Base-by-base conservation (phyloP, 1,140 invertebrate genomes). In the Anastrepha obliqua region DNA sequence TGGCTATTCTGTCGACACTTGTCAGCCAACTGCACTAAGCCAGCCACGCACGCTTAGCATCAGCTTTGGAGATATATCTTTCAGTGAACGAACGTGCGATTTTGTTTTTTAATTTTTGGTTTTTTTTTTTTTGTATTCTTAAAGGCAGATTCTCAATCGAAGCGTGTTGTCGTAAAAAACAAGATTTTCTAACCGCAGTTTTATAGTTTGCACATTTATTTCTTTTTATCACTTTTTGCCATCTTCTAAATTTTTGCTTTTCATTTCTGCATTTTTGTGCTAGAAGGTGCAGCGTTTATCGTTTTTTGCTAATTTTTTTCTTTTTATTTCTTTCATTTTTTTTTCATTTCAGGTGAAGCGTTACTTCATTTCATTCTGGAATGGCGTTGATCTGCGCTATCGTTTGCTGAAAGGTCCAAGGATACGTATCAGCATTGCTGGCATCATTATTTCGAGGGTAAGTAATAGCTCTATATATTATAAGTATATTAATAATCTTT, bases 331-430 rank as follows among this genome's bases (percentile, higher is more conserved):
- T 78, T 78, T 78, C 5, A 5, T 51, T 51, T 87, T 51, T n/a
- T 13, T 70, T 17, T 89, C 9, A 47, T 58, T 9, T 74, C 2
- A 98, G 94, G 98, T 99, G 89, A 98, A 98, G 93, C 95, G 98
- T 78, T 99, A 99, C 93, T 98, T 98, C 92, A 97, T 98, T 59
- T 98, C 97, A 6, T 99, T 99, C 93, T 98, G 98, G 98, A 99
- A 99, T 93, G 98, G 98, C 47, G 98, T 98, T 3, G 98, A 98
- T 94, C 94, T 99, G 87, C 95, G 98, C 89, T 99, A 99, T 94
- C 98, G 98, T 92, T 94, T 98, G 85, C 95, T 99, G 39, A 98
- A 98, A 93, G 97, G 97, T 88, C 98, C 98, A 13, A 97, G 97
- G 94, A 98, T 99, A 93, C 95, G 98, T 89, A 97, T 98, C 91